Base-by-base conservation (phyloP, 2,113 vertebrate genomes). In the Panurus biarmicus region DNA sequence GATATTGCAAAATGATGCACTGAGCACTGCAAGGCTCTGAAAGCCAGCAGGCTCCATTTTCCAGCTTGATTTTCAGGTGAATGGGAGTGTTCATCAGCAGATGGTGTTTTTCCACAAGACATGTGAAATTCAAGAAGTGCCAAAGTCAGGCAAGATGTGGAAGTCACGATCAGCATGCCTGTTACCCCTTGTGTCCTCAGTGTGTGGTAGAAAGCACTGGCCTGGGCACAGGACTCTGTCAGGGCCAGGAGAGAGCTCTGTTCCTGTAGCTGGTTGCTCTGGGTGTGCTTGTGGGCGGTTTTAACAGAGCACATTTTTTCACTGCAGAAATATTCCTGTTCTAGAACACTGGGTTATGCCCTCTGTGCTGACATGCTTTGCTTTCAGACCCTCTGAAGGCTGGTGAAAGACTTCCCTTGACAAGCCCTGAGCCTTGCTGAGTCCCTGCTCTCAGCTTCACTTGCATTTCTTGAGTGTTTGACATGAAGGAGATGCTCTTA, bases 101-200 rank as follows among this genome's bases (percentile, higher is more conserved):
- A 42, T 67, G n/a, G 29, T 71, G 56, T n/a, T 89, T 89, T 87
- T 44, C 42, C 13, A 66, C 19, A 45, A 57, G 50, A 48, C 4
- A 4, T 0, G 1, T 66, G 81, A 69, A 72, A 76, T 53, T 73
- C 36, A 48, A 50, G 64, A n/a, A 85, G 8, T 23, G 38, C 13
- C 3, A 11, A 71, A 71, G 35, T 58, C 38, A 25, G 73, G 61
- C 28, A 84, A 77, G 70, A 2, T 0, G 0, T 70, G 50, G 19
- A 74, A 67, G 36, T 64, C 12, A 2, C 0, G 0, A 18, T 54
- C 14, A 23, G 24, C 0, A 0, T 66, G 58, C 25, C n/a, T 77
- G 45, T 74, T 74, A 47, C 7, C n/a, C 54, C 21, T 74, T 0
- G 0, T 29, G 84, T 71, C 60, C 26, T 60, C 28, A 23, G 3